These are phyloP conservation scores for Oceanodroma leucorhoa DNA, from an alignment of 2,797 vertebrate species.

Conservation along the genomic window DNA sequence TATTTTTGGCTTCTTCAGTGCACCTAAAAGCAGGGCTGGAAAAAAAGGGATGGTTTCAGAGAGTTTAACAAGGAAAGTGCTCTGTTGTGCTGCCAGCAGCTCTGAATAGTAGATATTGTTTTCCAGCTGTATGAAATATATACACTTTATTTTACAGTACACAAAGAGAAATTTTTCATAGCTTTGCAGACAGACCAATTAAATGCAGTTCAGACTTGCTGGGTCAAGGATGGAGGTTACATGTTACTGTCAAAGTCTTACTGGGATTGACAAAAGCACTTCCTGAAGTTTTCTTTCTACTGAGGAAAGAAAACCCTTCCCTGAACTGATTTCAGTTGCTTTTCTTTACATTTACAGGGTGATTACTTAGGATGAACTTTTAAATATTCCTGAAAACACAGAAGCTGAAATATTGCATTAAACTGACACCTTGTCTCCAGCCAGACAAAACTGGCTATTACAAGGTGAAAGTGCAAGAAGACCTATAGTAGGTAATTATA, in stretches of 20 bases:
- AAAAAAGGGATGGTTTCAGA: conserved; percentile 36
- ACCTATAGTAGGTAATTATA: not conserved
- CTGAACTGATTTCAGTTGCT: not conserved
- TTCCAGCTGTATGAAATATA: conserved; percentile 55
- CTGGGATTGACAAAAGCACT: conserved; percentile 35
- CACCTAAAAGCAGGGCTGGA: conserved; percentile 52
- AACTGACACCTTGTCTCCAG: not conserved
- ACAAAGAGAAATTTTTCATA: conserved; percentile 43
- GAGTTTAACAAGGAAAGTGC: conserved; percentile 50
- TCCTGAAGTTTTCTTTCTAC: conserved; percentile 20
- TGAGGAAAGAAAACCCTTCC: not conserved
- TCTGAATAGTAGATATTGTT: conserved; percentile 60
- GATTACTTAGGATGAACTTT: not conserved
- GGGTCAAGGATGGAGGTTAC: conserved; percentile 42
- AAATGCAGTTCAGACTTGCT: conserved; percentile 39
- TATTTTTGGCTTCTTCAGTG: conserved; percentile 49
- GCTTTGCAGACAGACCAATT: conserved; percentile 48
- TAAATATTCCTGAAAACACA: not conserved
- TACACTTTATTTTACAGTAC: conserved; percentile 54
- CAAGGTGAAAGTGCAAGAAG: not conserved
- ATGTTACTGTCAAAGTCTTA: conserved; percentile 1
- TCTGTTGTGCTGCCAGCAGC: conserved; percentile 60
- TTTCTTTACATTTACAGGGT: not conserved
- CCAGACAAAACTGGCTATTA: not conserved
- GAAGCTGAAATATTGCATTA: not conserved